Percentiles rank a stretch among this genome's conserved stretches.
Conservation (phyloP, 2,888 invertebrate genomes). For the Eupithecia abbreviata region DNA sequence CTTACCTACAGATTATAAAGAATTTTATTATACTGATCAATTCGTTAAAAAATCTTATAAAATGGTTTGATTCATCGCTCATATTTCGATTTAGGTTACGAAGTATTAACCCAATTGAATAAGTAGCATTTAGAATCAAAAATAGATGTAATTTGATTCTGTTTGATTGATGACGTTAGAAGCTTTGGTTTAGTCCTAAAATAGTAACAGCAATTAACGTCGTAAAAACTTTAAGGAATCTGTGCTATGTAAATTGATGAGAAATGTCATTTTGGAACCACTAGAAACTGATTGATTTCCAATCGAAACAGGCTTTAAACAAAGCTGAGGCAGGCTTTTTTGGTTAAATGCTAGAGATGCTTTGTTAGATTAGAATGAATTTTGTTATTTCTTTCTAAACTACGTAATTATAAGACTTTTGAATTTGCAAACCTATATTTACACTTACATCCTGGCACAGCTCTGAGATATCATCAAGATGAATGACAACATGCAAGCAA, state of each 20-base stretch:
- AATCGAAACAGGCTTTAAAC: too few species aligned
- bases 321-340: too few species aligned
- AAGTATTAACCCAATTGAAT: neutral
- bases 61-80: neutral
- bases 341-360: too few species aligned
- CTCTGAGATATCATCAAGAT: too few species aligned
- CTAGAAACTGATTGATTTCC: too few species aligned
- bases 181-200: neutral
- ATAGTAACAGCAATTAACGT: neutral
- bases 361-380: too few species aligned
- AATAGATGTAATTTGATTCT: neutral
- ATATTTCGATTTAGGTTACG: neutral
- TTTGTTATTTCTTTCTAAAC: too few species aligned
- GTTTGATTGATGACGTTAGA: neutral
- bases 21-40: neutral
- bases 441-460: too few species aligned
- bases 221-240: neutral
- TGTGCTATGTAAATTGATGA: neutral
- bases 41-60: neutral
- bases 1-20: neutral
- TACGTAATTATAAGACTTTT: too few species aligned
- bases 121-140: neutral
- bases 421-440: too few species aligned
- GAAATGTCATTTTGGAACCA: neutral
- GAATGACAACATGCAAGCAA: too few species aligned